These are phyloP conservation scores for Babylonia areolata DNA, from an alignment of 1,140 invertebrate species.

Conservation along the genomic window DNA sequence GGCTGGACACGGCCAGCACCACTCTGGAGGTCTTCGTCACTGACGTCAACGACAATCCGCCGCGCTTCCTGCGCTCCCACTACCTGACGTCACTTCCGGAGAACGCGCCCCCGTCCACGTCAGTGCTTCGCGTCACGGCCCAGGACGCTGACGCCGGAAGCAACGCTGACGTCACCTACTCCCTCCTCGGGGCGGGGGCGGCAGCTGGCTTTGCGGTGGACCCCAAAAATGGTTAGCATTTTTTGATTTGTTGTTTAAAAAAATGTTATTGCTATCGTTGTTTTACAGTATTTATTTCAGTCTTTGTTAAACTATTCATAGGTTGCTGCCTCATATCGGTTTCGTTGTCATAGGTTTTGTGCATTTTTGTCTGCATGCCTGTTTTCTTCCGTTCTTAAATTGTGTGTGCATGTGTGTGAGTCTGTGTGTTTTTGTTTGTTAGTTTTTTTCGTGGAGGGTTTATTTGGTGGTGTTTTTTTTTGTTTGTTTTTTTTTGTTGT, in stretches of 20 bases:
- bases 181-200: conserved; percentile 73
- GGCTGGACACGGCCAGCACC: conserved; percentile 87
- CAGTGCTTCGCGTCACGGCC: conserved; percentile 82
- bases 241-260: background rate
- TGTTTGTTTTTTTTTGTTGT: too few species aligned
- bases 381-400: too few species aligned
- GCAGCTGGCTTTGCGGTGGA: conserved; percentile 84
- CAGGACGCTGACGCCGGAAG: conserved; percentile 87
- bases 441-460: too few species aligned
- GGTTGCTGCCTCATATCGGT: too few species aligned
- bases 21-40: conserved; percentile 88
- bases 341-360: too few species aligned
- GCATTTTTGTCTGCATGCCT: too few species aligned
- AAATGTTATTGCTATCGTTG: too few species aligned
- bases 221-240: conserved; percentile 80
- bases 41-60: conserved; percentile 94
- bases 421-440: too few species aligned
- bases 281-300: too few species aligned
- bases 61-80: conserved; percentile 85
- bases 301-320: too few species aligned
- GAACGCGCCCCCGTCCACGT: conserved; percentile 48
- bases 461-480: too few species aligned
- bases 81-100: conserved; percentile 85
- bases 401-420: too few species aligned
- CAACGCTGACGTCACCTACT: conserved; percentile 87